These are phyloP conservation scores for Steinernema feltiae DNA, from an alignment of 1,140 invertebrate genomes.

Conservation along the genomic window DNA sequence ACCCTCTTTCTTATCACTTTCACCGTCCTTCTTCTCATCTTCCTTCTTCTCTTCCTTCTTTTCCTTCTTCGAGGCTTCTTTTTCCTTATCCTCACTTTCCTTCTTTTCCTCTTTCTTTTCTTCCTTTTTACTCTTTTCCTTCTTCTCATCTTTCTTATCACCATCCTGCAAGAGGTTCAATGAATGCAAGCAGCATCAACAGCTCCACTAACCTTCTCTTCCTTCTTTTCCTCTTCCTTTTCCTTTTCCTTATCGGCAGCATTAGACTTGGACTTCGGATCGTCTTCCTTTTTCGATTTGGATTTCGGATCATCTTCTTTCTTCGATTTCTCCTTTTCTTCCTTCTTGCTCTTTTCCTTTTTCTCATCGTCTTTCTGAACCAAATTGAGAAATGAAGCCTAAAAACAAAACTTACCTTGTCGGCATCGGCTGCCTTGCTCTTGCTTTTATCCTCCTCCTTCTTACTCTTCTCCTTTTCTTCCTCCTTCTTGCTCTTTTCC, in stretches of 20 bases:
- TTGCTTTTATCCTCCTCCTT: too few relatives aligned
- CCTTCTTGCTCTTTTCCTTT: not conserved
- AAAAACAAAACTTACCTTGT: not conserved
- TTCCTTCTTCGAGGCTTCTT: not conserved
- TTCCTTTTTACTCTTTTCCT: not conserved
- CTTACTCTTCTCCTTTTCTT: too few relatives aligned
- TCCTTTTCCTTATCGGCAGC: not conserved
- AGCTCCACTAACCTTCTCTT: not conserved
- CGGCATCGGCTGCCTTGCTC: too few relatives aligned
- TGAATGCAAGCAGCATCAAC: not conserved
- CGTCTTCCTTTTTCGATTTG: conserved; percentile 14
- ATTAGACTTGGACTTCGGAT: not conserved
- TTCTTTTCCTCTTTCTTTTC: not conserved
- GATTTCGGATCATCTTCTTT: not conserved
- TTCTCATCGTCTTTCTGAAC: not conserved
- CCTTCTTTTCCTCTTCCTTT: not conserved
- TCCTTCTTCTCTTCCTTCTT: conserved; percentile 12
- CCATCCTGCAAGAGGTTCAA: not conserved
- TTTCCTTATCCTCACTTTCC: not conserved
- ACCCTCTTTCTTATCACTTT: not conserved
- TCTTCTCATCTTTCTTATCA: not conserved
- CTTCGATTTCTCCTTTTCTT: conserved; percentile 1
- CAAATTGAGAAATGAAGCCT: not conserved
- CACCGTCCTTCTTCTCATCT: not conserved
- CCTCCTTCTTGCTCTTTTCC: not conserved